phyloP scores from a whole-genome alignment of 2,888 invertebrate species.

The Drosophila demipolita region DNA sequence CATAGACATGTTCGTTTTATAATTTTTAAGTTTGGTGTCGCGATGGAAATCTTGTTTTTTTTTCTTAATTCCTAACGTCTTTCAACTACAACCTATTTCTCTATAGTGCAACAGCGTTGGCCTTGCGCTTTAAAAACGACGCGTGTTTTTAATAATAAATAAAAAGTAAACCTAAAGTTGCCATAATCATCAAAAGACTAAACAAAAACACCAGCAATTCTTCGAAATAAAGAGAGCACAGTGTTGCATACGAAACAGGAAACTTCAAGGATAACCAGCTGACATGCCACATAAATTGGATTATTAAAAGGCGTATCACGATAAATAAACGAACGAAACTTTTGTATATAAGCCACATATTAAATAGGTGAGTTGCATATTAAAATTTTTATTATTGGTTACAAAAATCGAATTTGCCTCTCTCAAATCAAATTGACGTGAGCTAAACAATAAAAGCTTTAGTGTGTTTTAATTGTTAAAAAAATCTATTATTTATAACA shows the following conservation, averaged over 20 bases:
- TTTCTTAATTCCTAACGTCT: conserved; percentile 10
- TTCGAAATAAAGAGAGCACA: conserved; percentile 28
- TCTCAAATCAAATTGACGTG: not conserved
- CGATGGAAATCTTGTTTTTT: conserved; percentile 14
- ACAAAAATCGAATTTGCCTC: not conserved
- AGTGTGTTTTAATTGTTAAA: not conserved
- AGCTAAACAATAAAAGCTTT: not conserved
- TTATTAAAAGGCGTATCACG: conserved; percentile 61
- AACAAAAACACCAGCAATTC: conserved; percentile 25
- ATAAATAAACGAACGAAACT: conserved; percentile 48
- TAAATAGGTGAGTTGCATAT: conserved; percentile 66
- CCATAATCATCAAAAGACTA: conserved; percentile 61
- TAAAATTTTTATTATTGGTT: conserved; percentile 5
- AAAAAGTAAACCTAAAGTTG: conserved; percentile 62
- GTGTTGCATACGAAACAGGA: conserved; percentile 58
- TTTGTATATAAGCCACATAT: conserved; percentile 44
- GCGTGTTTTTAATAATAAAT: conserved; percentile 34
- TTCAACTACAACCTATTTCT: conserved; percentile 39
- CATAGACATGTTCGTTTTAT: conserved; percentile 41
- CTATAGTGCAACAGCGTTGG: conserved; percentile 68
- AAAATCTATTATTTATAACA: not conserved
- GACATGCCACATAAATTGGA: conserved; percentile 80
- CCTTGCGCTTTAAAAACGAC: conserved; percentile 63
- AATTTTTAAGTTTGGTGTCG: conserved; percentile 41
- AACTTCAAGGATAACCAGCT: conserved; percentile 78